Evolutionary conservation across 64 coral and sea anemone species (phyloP), one percentile per base, ranked within the genome.

Genomic region (Stichodactyla mertensii): DNA sequence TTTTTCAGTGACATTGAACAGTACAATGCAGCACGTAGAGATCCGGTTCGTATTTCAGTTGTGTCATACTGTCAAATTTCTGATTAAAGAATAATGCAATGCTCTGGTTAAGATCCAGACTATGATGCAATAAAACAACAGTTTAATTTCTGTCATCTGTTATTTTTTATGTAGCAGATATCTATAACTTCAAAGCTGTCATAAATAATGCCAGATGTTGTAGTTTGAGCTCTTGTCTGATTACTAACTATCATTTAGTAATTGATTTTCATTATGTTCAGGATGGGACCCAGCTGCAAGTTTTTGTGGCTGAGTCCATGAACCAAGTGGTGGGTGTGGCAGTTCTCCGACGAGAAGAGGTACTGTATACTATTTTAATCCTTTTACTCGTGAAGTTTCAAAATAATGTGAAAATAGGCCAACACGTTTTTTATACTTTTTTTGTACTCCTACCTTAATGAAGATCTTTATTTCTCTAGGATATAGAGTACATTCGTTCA

Each of bases 401-500:
- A 15, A 15, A 6, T 58, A 15, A 58, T 58, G 8, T 58, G 14
- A 11, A 9, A 58, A 58, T 11, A 9, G 56, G 8, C 8, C 56
- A 11, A 15, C 56, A 58, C 1, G 56, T 58, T 58, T 58, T 57
- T 57, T 57, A 57, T 10, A 57, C 7, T 57, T 7, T 67, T 7
- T 14, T 14, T 61, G 58, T 20, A 67, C n/a, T 5, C 8, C 8
- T n/a, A n/a, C 19, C 8, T 8, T 67, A 3, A 67, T 67, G 13
- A 11, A 52, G 28, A 10, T 82, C 64, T 86, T n/a, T 4, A 66
- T 87, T 82, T 79, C 26, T 53, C 62, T 45, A 99, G 97, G 93
- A 99, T 64, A 95, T 99, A 1, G 97, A 99, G 14, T 99, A 70
- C 64, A 99, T 99, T 57, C 97, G 97, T 26, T 94, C 97, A 8